Percentiles rank a stretch among this genome's conserved stretches.
Evolutionary conservation across 2,113 vertebrate species (phyloP).

Genomic region (Miniopterus natalensis): DNA sequence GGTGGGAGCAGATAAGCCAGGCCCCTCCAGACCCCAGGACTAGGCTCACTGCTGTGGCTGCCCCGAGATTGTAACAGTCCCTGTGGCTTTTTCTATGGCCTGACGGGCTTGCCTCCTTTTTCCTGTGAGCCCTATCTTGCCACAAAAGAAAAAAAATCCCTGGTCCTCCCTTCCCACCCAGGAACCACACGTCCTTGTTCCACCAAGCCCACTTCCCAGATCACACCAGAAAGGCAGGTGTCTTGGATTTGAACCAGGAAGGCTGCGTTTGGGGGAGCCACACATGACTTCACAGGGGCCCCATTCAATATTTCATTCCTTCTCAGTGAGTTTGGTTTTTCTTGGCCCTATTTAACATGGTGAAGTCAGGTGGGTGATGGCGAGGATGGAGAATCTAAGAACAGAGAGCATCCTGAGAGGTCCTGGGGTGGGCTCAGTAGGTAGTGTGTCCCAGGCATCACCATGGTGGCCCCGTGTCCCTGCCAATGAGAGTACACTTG

Average conservation of each 20-base stretch:
- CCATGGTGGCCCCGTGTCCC: not conserved
- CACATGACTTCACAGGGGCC: not conserved
- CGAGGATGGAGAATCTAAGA: not conserved
- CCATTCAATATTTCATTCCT: not conserved
- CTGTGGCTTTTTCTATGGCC: not conserved
- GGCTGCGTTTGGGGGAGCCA: not conserved
- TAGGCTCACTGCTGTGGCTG: not conserved
- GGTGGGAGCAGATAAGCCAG: not conserved
- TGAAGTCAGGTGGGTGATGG: not conserved
- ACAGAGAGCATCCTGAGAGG: not conserved
- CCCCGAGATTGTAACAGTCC: not conserved
- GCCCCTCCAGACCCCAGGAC: not conserved
- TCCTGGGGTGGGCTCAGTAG: no score
- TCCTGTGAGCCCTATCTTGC: not conserved
- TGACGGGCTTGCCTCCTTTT: not conserved
- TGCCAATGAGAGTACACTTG: not conserved
- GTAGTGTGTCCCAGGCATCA: not conserved
- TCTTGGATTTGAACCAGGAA: not conserved
- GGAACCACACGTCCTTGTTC: not conserved
- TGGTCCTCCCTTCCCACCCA: not conserved
- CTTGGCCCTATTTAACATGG: not conserved
- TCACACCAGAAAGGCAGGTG: not conserved
- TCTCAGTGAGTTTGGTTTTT: not conserved
- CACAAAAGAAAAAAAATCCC: not conserved
- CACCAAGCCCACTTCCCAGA: not conserved